phyloP scores from a whole-genome alignment of 2,113 vertebrate genomes.

The Bubo blakistoni region DNA sequence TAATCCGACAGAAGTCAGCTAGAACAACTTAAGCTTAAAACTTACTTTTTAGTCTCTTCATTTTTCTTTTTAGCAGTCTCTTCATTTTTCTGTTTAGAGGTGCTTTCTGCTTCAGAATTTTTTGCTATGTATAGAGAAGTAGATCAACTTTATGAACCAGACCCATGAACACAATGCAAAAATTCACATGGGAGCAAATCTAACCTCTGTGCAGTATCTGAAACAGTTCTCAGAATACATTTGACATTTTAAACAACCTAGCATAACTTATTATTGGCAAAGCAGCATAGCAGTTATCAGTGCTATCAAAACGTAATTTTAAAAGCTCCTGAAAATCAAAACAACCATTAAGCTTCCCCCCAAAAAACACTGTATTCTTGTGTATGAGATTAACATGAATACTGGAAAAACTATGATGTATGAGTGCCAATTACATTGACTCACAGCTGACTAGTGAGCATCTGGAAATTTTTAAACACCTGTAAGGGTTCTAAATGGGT shows the following conservation, averaged over 20 bases:
- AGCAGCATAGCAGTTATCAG: neutral
- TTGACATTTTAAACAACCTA: neutral
- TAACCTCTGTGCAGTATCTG: neutral
- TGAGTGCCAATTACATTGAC: neutral
- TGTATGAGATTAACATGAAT: neutral
- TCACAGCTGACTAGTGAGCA: neutral
- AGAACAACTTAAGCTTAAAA: neutral
- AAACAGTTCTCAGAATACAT: neutral
- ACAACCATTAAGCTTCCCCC: accelerated
- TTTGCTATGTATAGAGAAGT: constrained; percentile 39
- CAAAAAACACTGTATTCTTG: neutral
- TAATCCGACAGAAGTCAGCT: neutral
- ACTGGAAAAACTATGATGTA: neutral
- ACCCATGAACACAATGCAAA: neutral
- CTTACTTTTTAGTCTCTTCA: constrained; percentile 66
- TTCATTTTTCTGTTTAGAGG: constrained; percentile 23
- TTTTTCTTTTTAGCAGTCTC: constrained; percentile 31
- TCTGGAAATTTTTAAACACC: neutral
- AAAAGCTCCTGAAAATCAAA: neutral
- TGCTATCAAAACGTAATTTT: neutral
- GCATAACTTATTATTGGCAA: neutral
- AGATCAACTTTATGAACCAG: neutral
- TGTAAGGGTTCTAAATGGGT: accelerated
- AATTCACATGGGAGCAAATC: neutral
- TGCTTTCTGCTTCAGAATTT: constrained; percentile 50